Percentiles rank a stretch among this genome's conserved stretches.
These are phyloP conservation scores for Mormyrops attenuatus DNA, from an alignment of 2,797 vertebrate genomes.

Conservation along the genomic window DNA sequence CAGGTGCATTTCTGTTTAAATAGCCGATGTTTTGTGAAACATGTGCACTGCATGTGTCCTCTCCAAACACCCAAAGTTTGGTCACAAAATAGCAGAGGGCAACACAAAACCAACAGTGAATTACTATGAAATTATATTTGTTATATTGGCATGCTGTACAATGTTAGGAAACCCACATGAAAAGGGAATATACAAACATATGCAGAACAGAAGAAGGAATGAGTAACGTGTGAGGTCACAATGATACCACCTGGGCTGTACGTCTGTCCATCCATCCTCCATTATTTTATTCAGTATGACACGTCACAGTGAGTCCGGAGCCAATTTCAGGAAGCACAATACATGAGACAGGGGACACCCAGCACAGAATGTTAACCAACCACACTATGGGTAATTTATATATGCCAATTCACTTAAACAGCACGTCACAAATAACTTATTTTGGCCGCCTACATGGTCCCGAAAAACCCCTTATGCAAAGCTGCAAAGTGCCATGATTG, in stretches of 20 bases:
- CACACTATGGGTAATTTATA: neutral
- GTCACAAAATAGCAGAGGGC: neutral
- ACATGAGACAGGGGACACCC: neutral
- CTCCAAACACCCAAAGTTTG: neutral
- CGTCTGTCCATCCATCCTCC: neutral
- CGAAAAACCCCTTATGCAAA: neutral
- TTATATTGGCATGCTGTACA: neutral
- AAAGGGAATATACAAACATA: neutral
- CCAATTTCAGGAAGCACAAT: neutral
- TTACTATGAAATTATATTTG: neutral
- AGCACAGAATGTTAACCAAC: neutral
- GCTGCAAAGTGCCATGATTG: neutral
- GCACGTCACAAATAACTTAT: neutral
- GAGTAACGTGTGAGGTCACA: neutral
- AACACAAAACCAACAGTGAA: neutral
- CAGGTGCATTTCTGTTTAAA: neutral
- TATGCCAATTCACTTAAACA: neutral
- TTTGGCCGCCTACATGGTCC: neutral
- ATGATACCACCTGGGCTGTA: neutral
- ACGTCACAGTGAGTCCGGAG: neutral
- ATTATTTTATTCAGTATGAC: neutral
- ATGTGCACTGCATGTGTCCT: neutral
- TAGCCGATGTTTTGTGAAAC: neutral
- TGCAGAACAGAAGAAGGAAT: neutral
- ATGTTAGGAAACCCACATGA: neutral